Conservation (phyloP, 2,797 vertebrate species). For the Onychomys leucogaster region DNA sequence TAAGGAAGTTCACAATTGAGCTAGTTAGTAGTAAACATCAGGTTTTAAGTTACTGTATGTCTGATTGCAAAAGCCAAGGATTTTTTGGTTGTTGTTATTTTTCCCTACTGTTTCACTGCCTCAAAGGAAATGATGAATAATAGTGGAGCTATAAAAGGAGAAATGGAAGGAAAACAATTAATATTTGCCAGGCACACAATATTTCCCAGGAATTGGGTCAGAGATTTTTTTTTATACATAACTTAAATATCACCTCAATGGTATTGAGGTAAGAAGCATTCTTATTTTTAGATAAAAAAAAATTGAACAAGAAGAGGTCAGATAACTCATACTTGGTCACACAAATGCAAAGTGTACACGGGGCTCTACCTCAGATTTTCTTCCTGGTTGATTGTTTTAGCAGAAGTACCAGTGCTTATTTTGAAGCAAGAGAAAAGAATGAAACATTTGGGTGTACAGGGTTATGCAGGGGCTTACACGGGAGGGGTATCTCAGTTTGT, state of each 20-base stretch:
- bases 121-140: not conserved
- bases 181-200: not conserved
- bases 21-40: not conserved
- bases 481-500: not conserved
- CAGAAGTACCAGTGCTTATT: not conserved
- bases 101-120: not conserved
- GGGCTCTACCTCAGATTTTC: not conserved
- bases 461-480: not conserved
- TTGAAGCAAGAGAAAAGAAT: not conserved
- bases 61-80: not conserved
- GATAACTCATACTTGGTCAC: not conserved
- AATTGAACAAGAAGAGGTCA: not conserved
- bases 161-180: not conserved
- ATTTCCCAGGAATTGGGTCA: not conserved
- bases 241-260: slow-evolving; percentile 1
- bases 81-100: not conserved
- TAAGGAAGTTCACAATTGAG: slow-evolving; percentile 2
- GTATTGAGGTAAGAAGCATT: slow-evolving; percentile 24
- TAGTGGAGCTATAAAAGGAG: not conserved
- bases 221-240: not conserved
- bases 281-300: slow-evolving; percentile 48
- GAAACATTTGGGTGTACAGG: not conserved
- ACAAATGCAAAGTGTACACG: not conserved
- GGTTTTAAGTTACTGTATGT: not conserved
- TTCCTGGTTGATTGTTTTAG: not conserved